Base-by-base conservation (phyloP, 2,888 invertebrate species). In the Galeopsomyia nigrocyanea region DNA sequence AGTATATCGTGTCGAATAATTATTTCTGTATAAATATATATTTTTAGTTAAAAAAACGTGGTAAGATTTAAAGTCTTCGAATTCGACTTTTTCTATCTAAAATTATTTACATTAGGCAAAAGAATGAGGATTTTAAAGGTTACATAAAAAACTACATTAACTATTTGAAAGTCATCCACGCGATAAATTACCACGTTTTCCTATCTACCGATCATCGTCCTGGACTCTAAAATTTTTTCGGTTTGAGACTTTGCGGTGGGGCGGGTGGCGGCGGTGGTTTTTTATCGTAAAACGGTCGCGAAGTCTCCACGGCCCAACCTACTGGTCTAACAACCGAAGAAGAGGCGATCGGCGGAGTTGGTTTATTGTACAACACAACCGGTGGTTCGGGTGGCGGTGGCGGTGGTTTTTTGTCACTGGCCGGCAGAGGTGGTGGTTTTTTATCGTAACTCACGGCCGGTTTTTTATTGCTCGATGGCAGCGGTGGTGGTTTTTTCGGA, bases 251-350 rank as follows among this genome's bases (percentile, higher is more conserved):
- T 78, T 82, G 83, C 46, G 81, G 76, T 13, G 83, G 82, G 26
- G 82, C 81, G 56, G 86, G 86, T 19, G 85, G 85, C 9, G 85
- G 85, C 10, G 86, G 86, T 39, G 86, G 84, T 68, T 85, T 86
- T 78, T 86, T 85, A 58, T 83, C 78, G 63, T 84, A 85, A 78
- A 82, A 84, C 1, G 80, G 78, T 65, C 39, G 39, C 7, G 39
- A 5, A 26, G 2, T 26, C 5, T 26, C 26, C 26, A 26, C 26
- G 5, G 26, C 26, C 26, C 26, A 26, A 5, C 3, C 26, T 2
- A 7, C 10, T 9, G 7, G 39, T 39, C 13, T 39, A 39, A 7
- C 39, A 39, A 39, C 7, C 26, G 26, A 26, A 26, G 39, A 7
- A 7, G 39, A 7, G 10, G 39, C 39, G 5, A 10, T 17, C 17